Evolutionary conservation across 2,113 vertebrate species (phyloP), one percentile per base, ranked within the genome.

Genomic region (Elanoides forficatus): DNA sequence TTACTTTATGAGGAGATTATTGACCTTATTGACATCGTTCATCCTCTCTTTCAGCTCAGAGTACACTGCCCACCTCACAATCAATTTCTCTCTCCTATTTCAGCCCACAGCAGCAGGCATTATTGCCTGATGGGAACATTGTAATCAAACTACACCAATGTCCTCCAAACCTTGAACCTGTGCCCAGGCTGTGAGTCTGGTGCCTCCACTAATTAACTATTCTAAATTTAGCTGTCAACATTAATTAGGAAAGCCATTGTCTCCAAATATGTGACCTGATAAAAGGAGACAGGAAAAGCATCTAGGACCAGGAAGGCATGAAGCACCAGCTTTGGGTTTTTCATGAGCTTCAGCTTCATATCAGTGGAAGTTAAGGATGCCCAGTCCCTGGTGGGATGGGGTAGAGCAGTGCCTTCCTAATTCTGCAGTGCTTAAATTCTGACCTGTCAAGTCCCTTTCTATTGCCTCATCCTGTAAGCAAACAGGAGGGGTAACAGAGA

Each of bases 121-220:
- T 65, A 88, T 26, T 90, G 34, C 45, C 89, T 94, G 65, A 76
- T 91, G 86, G 78, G 85, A 88, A n/a, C 82, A 89, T 4, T 71
- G 34, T 87, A 85, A 59, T 94, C 76, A 96, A 70, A 85, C 84
- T 83, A 81, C 71, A 90, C 73, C 43, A n/a, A 14, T 48, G 76
- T 79, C 83, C 95, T 75, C 48, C 81, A 95, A 97, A 94, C 70
- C 92, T 96, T 97, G 96, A 98, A 96, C 81, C n/a, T 76, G 26
- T 84, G 83, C 94, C 96, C 83, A 85, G 82, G 66, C 80, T 96
- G 88, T 88, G 59, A 96, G 80, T 74, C 94, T 73, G 59, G 53
- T 76, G 91, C 47, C 90, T 91, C 59, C 11, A 1, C 94, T 98
- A 96, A 96, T 95, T 88, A 95, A 50, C 73, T 95, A 71, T 53